phyloP scores from a whole-genome alignment of 2,113 vertebrate genomes.

The Gracilinanus agilis region DNA sequence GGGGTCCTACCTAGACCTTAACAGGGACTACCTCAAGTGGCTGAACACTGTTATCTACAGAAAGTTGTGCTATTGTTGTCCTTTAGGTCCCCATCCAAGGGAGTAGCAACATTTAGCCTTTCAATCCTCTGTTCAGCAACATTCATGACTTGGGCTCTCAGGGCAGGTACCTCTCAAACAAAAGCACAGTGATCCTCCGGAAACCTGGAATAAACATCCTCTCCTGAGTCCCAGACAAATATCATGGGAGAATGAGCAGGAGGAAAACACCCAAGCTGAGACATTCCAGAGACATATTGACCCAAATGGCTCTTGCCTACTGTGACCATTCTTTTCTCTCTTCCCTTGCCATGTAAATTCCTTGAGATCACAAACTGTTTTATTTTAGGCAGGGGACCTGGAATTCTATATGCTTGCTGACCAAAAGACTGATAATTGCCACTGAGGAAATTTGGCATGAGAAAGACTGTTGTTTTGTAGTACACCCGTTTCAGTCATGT shows the following conservation, averaged over 20 bases:
- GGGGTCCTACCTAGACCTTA: background rate
- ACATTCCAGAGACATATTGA: slow-evolving; percentile 3
- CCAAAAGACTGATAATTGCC: background rate
- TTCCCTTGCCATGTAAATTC: background rate
- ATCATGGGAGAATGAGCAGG: slow-evolving; percentile 51
- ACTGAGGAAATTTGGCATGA: background rate
- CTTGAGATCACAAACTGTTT: background rate
- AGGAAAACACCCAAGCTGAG: slow-evolving; percentile 25
- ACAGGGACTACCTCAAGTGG: background rate
- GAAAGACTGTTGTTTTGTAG: too few species aligned
- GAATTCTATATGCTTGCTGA: background rate
- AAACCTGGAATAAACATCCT: slow-evolving; percentile 72
- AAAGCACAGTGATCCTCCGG: slow-evolving; percentile 71
- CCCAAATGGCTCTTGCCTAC: background rate
- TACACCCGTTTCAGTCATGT: too few species aligned
- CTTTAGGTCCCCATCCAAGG: slow-evolving; percentile 64
- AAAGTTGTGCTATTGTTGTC: background rate
- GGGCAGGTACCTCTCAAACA: slow-evolving; percentile 77
- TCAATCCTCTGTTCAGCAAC: slow-evolving; percentile 53
- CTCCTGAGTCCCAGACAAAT: slow-evolving; percentile 54
- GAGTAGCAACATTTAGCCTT: slow-evolving; percentile 22
- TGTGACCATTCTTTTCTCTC: background rate
- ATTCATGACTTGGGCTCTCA: slow-evolving; percentile 28
- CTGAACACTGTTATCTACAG: background rate
- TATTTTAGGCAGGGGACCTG: background rate